A percentile compares a stretch with the other conserved stretches of the same genome.
phyloP scores from a whole-genome alignment of 2,113 vertebrate species.

The Corythornis cristatus region DNA sequence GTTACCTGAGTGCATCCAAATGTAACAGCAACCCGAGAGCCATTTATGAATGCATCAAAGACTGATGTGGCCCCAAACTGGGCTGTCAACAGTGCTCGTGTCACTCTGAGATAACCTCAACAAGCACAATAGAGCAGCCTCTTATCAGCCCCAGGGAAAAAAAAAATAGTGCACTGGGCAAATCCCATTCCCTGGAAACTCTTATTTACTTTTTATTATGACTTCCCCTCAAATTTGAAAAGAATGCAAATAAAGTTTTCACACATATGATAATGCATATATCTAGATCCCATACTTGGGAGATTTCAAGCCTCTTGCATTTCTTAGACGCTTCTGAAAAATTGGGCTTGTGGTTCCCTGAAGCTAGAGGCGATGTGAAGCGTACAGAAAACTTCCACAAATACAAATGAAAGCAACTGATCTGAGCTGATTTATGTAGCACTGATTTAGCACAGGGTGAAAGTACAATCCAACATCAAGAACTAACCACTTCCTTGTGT shows the following conservation, averaged over 20 bases:
- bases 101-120: background rate
- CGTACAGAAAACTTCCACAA: background rate
- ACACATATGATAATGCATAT: background rate
- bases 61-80: background rate
- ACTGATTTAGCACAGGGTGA: background rate
- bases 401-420: background rate
- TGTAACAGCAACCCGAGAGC: background rate
- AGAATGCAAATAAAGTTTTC: background rate
- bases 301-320: background rate
- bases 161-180: background rate
- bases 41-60: background rate
- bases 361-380: background rate
- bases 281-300: background rate
- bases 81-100: background rate
- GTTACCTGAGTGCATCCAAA: background rate
- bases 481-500: background rate
- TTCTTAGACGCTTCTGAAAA: background rate
- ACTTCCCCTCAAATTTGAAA: background rate
- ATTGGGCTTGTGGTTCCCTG: background rate
- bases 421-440: background rate
- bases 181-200: background rate
- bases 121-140: background rate
- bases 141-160: rapidly evolving
- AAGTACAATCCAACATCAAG: background rate
- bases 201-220: background rate